phyloP scores from a whole-genome alignment of 2,888 invertebrate genomes.

The Aspidiotus rigidus region DNA sequence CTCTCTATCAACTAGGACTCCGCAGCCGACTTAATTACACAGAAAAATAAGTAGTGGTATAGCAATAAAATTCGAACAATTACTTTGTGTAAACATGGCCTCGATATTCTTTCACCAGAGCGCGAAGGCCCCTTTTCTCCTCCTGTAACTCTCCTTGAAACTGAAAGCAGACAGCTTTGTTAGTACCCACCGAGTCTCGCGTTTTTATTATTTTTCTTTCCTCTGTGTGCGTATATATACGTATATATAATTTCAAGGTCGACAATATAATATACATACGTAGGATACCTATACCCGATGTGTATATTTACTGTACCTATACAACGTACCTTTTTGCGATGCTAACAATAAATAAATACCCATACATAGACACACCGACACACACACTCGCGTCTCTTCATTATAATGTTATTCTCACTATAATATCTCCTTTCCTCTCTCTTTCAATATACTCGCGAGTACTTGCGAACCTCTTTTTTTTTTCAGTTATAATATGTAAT shows the following conservation, averaged over 20 bases:
- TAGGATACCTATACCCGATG: slow-evolving; percentile 27
- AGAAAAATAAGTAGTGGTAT: too few species aligned
- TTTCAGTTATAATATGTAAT: slow-evolving; percentile 29
- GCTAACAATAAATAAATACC: slow-evolving; percentile 31
- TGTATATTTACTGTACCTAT: slow-evolving; percentile 9
- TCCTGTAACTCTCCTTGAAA: slow-evolving; percentile 29
- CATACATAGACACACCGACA: background rate
- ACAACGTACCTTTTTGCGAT: slow-evolving; percentile 30
- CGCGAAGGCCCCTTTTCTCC: slow-evolving; percentile 28
- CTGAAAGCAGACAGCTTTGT: slow-evolving; percentile 32
- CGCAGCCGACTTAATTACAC: too few species aligned
- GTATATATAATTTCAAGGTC: slow-evolving; percentile 26
- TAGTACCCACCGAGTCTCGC: slow-evolving; percentile 31
- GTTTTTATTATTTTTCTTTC: slow-evolving; percentile 32
- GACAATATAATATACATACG: slow-evolving; percentile 23
- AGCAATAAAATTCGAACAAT: background rate
- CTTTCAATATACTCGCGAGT: background rate
- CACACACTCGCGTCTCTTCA: slow-evolving; percentile 15
- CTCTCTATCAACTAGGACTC: too few species aligned
- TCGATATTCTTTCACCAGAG: slow-evolving; percentile 27
- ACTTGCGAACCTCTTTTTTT: background rate
- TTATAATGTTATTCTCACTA: slow-evolving; percentile 24
- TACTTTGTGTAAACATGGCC: slow-evolving; percentile 22
- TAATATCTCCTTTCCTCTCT: slow-evolving; percentile 15
- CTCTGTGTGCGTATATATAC: slow-evolving; percentile 12